These are phyloP conservation scores for Protosalanx chinensis DNA, from an alignment of 2,797 vertebrate species.

Conservation along the genomic window DNA sequence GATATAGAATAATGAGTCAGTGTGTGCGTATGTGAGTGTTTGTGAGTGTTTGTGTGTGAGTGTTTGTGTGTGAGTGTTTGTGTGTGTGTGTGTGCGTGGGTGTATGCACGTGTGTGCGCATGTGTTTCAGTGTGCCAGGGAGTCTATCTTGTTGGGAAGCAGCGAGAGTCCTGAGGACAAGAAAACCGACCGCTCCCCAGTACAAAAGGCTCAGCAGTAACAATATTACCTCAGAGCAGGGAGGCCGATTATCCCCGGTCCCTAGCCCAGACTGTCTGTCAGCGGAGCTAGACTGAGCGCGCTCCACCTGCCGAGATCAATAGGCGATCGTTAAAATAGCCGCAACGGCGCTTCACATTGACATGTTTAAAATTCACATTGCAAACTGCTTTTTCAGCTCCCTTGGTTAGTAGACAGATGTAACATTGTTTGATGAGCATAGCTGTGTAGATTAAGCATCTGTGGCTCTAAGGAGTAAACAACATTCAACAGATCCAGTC, in stretches of 20 bases:
- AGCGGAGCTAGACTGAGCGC: neutral
- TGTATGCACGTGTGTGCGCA: neutral
- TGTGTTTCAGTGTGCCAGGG: neutral
- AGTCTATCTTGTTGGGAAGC: neutral
- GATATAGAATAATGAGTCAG: neutral
- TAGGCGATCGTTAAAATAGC: conserved; percentile 4
- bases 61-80: too few species aligned
- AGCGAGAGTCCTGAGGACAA: neutral
- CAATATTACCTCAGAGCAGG: conserved; percentile 1
- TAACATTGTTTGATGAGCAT: conserved; percentile 7
- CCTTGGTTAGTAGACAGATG: neutral
- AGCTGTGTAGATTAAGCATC: neutral
- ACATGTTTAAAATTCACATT: neutral
- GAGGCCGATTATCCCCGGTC: conserved; percentile 4
- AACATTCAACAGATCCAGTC: neutral
- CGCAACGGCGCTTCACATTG: conserved; percentile 5
- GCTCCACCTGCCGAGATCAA: neutral
- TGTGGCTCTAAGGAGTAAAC: neutral
- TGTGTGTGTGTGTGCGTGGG: neutral
- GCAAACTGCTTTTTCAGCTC: conserved; percentile 1
- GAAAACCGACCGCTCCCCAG: neutral
- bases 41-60: neutral
- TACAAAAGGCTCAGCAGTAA: neutral
- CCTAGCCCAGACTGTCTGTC: conserved; percentile 12
- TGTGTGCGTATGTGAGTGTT: neutral